phyloP scores from a whole-genome alignment of 2,113 vertebrate genomes.

The Notarius lentiginosus region DNA sequence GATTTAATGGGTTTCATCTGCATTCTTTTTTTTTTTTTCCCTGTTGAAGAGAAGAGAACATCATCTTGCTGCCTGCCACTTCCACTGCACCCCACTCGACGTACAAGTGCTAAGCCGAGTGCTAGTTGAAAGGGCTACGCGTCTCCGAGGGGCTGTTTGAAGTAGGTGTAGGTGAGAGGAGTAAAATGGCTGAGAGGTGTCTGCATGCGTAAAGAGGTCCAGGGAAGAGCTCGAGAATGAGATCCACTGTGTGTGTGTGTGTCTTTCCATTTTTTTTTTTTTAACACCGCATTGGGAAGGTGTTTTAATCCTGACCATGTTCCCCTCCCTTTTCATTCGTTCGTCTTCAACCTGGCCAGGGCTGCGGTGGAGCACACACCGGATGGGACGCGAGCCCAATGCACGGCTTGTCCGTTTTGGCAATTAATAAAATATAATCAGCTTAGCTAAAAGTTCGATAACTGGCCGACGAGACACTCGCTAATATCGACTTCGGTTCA shows the following conservation, averaged over 20 bases:
- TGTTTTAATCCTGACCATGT: background rate
- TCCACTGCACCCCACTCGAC: background rate
- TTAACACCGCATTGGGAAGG: background rate
- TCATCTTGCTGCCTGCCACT: background rate
- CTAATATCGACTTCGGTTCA: background rate
- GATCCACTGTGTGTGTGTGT: constrained; percentile 20
- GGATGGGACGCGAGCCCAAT: background rate
- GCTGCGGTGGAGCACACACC: background rate
- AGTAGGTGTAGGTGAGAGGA: constrained; percentile 33
- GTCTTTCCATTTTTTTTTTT: background rate
- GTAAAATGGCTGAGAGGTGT: constrained; percentile 32
- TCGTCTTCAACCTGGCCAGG: background rate
- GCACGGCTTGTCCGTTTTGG: background rate
- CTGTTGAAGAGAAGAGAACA: background rate
- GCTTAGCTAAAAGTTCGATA: background rate
- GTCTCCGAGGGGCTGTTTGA: constrained; percentile 46
- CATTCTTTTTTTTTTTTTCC: background rate
- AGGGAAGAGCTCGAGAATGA: constrained; percentile 1
- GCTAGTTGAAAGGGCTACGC: constrained; percentile 39
- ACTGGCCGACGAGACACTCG: background rate
- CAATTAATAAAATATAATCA: background rate
- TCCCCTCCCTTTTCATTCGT: background rate
- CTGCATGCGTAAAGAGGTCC: constrained; percentile 31
- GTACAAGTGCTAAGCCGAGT: background rate
- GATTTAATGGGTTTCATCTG: constrained; percentile 19